A percentile compares a stretch with the other conserved stretches of the same genome.
phyloP scores from a whole-genome alignment of 2,888 invertebrate genomes.

The Yponomeuta plumbellus region DNA sequence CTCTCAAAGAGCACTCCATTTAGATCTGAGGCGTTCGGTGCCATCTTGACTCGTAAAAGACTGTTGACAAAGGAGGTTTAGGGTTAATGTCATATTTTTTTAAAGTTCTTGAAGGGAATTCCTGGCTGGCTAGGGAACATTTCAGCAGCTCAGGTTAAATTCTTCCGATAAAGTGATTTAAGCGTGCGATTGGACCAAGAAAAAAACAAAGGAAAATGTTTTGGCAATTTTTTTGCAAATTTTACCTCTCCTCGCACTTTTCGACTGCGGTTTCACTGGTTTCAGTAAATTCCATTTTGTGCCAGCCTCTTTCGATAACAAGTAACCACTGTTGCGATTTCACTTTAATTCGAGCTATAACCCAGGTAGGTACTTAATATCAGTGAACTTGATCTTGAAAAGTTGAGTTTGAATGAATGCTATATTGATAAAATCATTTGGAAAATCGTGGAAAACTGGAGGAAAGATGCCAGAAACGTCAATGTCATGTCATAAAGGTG shows the following conservation, averaged over 20 bases:
- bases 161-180: neutral
- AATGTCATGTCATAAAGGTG: too few species aligned
- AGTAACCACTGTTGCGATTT: neutral
- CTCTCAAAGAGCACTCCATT: conserved; percentile 69
- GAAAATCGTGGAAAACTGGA: neutral
- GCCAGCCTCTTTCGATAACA: neutral
- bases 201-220: neutral
- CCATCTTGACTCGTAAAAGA: conserved; percentile 41
- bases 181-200: neutral
- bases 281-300: conserved; percentile 31
- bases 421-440: neutral
- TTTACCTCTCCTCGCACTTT: conserved; percentile 31
- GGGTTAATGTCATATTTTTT: conserved; percentile 4
- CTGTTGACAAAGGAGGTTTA: conserved; percentile 27
- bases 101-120: neutral
- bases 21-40: conserved; percentile 59
- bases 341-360: neutral
- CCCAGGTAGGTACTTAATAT: neutral
- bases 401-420: neutral
- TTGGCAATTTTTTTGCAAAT: neutral
- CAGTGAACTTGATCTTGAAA: neutral
- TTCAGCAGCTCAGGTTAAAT: neutral
- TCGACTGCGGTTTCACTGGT: conserved; percentile 29
- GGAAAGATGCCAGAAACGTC: neutral
- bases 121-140: neutral